Evolutionary conservation across 2,113 vertebrate genomes (phyloP), one percentile per base, ranked within the genome.

Genomic region (Xyrauchen texanus): DNA sequence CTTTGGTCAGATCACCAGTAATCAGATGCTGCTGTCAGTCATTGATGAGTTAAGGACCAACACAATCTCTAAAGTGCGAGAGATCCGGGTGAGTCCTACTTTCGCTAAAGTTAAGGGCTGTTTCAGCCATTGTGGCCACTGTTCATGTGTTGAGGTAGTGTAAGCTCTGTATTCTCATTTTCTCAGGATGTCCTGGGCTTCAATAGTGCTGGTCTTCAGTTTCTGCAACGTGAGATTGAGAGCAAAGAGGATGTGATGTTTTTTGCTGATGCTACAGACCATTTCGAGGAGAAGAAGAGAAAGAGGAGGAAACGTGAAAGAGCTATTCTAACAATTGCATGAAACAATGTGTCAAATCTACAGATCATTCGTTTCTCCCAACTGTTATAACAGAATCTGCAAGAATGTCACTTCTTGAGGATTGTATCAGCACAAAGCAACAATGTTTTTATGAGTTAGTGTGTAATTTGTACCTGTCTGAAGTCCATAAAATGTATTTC

Each of bases 1-100:
- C 83, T 99, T 98, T 82, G 98, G 98, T 49, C 95, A 94, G 87
- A 96, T 99, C 88, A 96, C 95, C 83, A 92, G 95, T 87, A 98
- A 97, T 88, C 96, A 97, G 80, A 96, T 97, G 94, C 84, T 99
- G 82, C 91, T 98, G 82, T 91, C 94, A 0, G 94, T 97, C 83
- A 96, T 99, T 13, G 95, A 98, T 64, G 91, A 94, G 63, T 90
- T 99, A 73, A 95, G 95, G 84, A 93, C 90, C 87, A 95, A 93
- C 53, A 98, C 97, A 0, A 91, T 98, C 67, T 94, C 94, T 4
- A 95, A 94, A 95, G 95, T 99, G 81, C 85, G 73, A 0, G 90
- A 96, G 82, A 94, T 96, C 65, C 91, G 94, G 90, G 98, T 99
- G 82, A 93, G 96, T 51, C 16, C 8, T 12, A 8, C 15, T 16